Conservation (phyloP, 2,797 vertebrate species). For the Tauraco hartlaubi region DNA sequence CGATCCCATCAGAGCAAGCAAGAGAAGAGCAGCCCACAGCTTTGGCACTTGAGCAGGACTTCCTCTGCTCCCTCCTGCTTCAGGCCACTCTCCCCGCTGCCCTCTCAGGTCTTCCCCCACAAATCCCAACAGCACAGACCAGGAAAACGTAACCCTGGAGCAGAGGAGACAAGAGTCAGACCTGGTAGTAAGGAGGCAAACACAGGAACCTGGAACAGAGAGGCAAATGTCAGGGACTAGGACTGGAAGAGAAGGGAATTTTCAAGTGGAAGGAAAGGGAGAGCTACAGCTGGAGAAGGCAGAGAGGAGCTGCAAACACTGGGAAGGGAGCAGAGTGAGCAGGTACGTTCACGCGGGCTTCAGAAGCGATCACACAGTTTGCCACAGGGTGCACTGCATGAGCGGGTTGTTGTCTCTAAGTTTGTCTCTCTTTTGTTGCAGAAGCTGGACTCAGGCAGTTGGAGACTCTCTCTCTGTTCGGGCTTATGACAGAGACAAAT, state of each 20-base stretch:
- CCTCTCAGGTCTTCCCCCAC: background rate
- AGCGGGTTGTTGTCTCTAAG: background rate
- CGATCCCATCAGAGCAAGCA: background rate
- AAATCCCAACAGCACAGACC: background rate
- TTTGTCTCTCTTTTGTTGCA: background rate
- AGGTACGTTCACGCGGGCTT: fast-evolving
- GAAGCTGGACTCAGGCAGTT: background rate
- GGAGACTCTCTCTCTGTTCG: background rate
- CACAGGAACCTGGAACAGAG: background rate
- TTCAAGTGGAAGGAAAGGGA: background rate
- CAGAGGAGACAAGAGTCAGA: background rate
- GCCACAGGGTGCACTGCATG: background rate
- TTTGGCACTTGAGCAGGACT: background rate
- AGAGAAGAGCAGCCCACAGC: background rate
- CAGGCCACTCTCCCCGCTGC: background rate
- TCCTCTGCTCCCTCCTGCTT: background rate
- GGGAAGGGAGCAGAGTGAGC: background rate
- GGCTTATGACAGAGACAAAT: slow-evolving; percentile 33
- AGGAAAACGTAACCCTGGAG: background rate
- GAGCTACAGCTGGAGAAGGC: background rate
- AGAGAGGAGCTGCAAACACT: background rate
- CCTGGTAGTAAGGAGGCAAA: background rate
- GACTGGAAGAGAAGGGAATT: background rate
- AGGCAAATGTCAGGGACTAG: background rate
- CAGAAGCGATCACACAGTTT: background rate